Evolutionary conservation across 2,113 vertebrate genomes (phyloP), one percentile per base, ranked within the genome.

Genomic region (Zosterops hypoxanthus): DNA sequence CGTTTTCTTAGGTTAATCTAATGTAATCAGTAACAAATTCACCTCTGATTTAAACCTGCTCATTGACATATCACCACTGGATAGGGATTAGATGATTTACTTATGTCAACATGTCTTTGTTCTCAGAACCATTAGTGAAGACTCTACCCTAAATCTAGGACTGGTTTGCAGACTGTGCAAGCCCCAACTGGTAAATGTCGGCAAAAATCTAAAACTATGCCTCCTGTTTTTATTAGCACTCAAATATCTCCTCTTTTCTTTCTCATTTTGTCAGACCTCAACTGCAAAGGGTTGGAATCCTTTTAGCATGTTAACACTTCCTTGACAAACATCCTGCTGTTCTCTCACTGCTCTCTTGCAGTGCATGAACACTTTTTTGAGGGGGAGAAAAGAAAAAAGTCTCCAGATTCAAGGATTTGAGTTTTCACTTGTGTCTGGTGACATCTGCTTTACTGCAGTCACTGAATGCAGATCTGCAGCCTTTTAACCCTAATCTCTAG

Each of bases 251-350:
- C 60, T 70, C 57, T 82, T 82, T 57, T 57, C 50, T 85, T 61
- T 66, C 69, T 64, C 65, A 17, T 39, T n/a, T 8, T 55, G 12
- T 83, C 31, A 31, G 59, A 34, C 53, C 76, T 65, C 66, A 82
- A 33, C 75, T 70, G 70, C 68, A 55, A 42, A 91, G 76, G 60
- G 39, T 68, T 88, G 80, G 33, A 60, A 86, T 81, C 72, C 77
- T 92, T 83, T 92, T 46, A 94, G 76, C 71, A n/a, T 70, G 90
- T 93, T 72, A 65, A 82, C 82, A 21, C 82, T 91, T 92, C 71
- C 59, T 63, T 66, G 63, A 64, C 87, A 93, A 92, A 83, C 82
- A 95, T 90, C 90, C 90, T 90, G 88, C 92, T 92, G 66, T 12
- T 76, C 63, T 69, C 0, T 20, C 0, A 0, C 29, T 94, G 87